Conservation (phyloP, 2,113 vertebrate genomes). For the Chunga burmeisteri region DNA sequence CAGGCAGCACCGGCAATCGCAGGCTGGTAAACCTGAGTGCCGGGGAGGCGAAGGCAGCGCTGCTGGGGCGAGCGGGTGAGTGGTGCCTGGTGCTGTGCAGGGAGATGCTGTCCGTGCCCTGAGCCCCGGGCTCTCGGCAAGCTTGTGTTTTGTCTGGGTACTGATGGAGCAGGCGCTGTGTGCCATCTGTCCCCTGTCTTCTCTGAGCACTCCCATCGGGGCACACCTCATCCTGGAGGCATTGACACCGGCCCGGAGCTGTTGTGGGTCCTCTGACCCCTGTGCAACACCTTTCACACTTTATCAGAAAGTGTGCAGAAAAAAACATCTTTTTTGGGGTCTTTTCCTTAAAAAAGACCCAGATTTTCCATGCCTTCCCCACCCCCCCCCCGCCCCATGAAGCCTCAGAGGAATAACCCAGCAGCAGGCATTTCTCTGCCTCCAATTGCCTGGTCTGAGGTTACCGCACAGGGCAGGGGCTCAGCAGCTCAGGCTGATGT, state of each 20-base stretch:
- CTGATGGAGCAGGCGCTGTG: accelerated
- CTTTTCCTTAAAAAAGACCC: background rate
- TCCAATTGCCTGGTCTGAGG: background rate
- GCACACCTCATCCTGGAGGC: background rate
- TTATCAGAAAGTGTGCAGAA: background rate
- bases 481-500: background rate
- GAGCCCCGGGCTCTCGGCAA: accelerated
- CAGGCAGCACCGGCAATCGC: background rate
- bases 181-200: background rate
- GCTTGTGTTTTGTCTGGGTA: background rate
- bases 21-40: background rate
- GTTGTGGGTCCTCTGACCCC: background rate
- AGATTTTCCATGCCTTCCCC: background rate
- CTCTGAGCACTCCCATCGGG: accelerated
- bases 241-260: accelerated
- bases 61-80: background rate
- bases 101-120: background rate
- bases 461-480: background rate
- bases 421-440: background rate
- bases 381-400: background rate
- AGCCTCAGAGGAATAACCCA: background rate
- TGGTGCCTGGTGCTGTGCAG: background rate
- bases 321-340: accelerated
- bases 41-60: background rate
- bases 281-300: background rate